phyloP scores from a whole-genome alignment of 2,113 vertebrate species.

The Pipa parva region DNA sequence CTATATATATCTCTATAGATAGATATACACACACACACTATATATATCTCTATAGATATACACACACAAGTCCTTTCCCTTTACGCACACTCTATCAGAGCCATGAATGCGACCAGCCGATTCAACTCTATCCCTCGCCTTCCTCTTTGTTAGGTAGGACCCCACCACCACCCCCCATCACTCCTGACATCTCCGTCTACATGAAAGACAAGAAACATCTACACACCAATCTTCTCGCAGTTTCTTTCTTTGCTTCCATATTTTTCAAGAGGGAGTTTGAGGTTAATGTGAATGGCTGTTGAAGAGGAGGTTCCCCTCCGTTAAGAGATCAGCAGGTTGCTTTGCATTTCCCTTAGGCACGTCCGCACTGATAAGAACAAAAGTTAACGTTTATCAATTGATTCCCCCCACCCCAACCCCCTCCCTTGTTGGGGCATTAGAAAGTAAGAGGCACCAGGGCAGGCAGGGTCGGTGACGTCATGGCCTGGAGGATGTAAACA shows the following conservation, averaged over 20 bases:
- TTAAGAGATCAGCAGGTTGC: slow-evolving; percentile 64
- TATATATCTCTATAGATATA: too few relatives aligned
- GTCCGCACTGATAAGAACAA: slow-evolving; percentile 52
- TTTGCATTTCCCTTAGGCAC: slow-evolving; percentile 63
- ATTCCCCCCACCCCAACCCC: slow-evolving; percentile 58
- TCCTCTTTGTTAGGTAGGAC: too few relatives aligned
- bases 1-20: slow-evolving; percentile 43
- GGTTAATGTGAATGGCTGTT: slow-evolving; percentile 15
- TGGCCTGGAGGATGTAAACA: slow-evolving; percentile 76
- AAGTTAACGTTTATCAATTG: slow-evolving; percentile 63
- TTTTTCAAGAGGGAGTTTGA: slow-evolving; percentile 51
- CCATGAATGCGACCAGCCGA: too few relatives aligned
- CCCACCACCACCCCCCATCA: too few relatives aligned
- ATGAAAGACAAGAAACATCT: slow-evolving; percentile 59
- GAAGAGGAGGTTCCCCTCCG: slow-evolving; percentile 70
- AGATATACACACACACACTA: slow-evolving; percentile 50
- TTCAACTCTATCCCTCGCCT: not conserved
- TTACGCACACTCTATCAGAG: too few relatives aligned
- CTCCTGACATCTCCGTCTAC: not conserved
- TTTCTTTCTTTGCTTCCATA: slow-evolving; percentile 82
- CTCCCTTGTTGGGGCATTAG: slow-evolving; percentile 60
- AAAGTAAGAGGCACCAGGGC: slow-evolving; percentile 86
- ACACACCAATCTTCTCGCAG: slow-evolving; percentile 95
- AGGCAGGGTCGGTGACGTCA: slow-evolving; percentile 78
- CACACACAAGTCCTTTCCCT: too few relatives aligned